Evolutionary conservation across 2,888 invertebrate genomes (phyloP), one percentile per base, ranked within the genome.

Genomic region (Rapana venosa): DNA sequence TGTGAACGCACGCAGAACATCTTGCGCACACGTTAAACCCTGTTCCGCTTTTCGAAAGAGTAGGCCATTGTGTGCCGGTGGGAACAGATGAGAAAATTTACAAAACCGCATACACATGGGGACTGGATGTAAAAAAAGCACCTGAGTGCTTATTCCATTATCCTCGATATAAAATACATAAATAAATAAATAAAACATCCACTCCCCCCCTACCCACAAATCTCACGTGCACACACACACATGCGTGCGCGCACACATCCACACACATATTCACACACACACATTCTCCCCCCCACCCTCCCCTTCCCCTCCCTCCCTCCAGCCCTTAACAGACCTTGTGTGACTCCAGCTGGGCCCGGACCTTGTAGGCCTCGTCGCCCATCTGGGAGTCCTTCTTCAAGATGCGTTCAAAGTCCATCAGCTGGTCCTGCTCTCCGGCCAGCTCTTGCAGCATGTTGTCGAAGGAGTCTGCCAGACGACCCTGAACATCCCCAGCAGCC

Each of bases 371-470:
- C 84, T 94, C 94, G 90, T 94, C 94, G 87, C 93, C 94, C 91
- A 94, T 94, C 85, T 94, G 94, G 70, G 93, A 92, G 88, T 94
- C 94, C 90, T 94, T 94, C 91, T 94, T 94, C 22, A 95, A 93
- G 17, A 94, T 90, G 77, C 93, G 94, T 90, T 95, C 95, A 17
- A 93, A 92, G 84, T 94, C 94, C 0, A 93, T 93, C 36, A 95
- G 90, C 92, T 93, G 93, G 91, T 94, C 94, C 30, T 93, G 90
- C 90, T 94, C 94, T 91, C 94, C 92, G 74, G 92, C 92, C 22
- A 95, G 93, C 87, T 95, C 95, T 87, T 94, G 94, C 20, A 94
- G 92, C 6, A 95, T 92, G 87, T 94, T 93, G 89, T 95, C 94
- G 90, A 93, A 94, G 5, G 94, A 94, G 89, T 95, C 95, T 26